Evolutionary conservation across 2,797 vertebrate genomes (phyloP), one percentile per base, ranked within the genome.

Genomic region (Halcyon badia): DNA sequence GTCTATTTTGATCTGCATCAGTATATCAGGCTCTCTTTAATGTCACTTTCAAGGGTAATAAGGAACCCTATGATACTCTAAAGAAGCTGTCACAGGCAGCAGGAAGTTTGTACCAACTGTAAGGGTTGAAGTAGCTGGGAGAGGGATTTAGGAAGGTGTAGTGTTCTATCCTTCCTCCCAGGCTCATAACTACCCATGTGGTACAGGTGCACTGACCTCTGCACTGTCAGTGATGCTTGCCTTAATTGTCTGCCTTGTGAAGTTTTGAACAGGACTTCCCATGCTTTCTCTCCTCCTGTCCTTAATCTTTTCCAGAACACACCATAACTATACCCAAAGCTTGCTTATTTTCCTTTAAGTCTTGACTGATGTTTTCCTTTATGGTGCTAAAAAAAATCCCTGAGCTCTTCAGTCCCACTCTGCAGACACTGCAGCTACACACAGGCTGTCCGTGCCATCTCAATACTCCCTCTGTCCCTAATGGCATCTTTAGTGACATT

Each of bases 401-500:
- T 0, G 18, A 61, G 18, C 3, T 80, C 35, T 46, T 28, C 13
- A 18, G 17, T 11, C 15, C 14, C 20, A 9, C 0, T 26, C n/a
- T 51, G 41, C 68, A 65, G 26, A 15, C 10, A 2, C 25, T 2
- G 1, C 17, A 48, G 37, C 25, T 37, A 37, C 11, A 5, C 68
- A 5, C 62, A 28, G 12, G 10, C 41, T 28, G 25, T 7, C 18
- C 1, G 0, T 25, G 19, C 25, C 1, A 0, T 30, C 48, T 33
- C 0, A 0, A 37, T 31, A 7, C 28, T 52, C 18, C 30, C 3
- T 11, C 0, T 0, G 4, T 21, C 24, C 19, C 14, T 8, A 1
- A 1, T 1, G 0, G 1, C 18, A 13, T 9, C 57, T 18, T 24
- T 9, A 41, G 48, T 8, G 14, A 10, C 46, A n/a, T 33, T 89